Evolutionary conservation across 2,797 vertebrate genomes (phyloP).

Genomic region (Mus minutoides): DNA sequence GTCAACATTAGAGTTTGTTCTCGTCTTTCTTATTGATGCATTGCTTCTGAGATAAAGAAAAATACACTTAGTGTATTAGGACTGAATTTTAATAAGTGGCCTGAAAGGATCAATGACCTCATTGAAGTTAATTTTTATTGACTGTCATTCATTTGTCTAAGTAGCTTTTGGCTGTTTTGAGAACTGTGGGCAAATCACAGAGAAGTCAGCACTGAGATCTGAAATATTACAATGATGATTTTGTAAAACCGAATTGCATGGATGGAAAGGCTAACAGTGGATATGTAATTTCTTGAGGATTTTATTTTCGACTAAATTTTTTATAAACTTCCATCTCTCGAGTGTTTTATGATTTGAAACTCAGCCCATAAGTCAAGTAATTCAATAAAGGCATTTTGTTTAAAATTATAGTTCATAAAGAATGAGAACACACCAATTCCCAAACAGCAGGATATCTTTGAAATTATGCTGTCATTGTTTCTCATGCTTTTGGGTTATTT

Average conservation of each 20-base stretch:
- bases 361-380: not conserved
- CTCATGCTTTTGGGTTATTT: constrained; percentile 31
- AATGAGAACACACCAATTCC: not conserved
- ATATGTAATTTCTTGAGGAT: not conserved
- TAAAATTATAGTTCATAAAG: not conserved
- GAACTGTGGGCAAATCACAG: not conserved
- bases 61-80: not conserved
- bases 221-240: not conserved
- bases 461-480: not conserved
- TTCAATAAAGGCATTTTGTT: constrained; percentile 23
- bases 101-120: not conserved
- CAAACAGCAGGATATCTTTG: not conserved
- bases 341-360: not conserved
- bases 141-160: not conserved
- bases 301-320: not conserved
- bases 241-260: not conserved
- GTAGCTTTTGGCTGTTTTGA: not conserved
- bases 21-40: not conserved
- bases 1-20: not conserved
- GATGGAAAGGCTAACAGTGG: not conserved
- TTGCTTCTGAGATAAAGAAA: not conserved
- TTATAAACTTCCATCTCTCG: not conserved
- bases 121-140: not conserved
- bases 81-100: not conserved
- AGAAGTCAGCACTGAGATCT: not conserved